These are phyloP conservation scores for Mesodorylaimus sp. DNA, from an alignment of 2,888 invertebrate genomes.

Conservation along the genomic window DNA sequence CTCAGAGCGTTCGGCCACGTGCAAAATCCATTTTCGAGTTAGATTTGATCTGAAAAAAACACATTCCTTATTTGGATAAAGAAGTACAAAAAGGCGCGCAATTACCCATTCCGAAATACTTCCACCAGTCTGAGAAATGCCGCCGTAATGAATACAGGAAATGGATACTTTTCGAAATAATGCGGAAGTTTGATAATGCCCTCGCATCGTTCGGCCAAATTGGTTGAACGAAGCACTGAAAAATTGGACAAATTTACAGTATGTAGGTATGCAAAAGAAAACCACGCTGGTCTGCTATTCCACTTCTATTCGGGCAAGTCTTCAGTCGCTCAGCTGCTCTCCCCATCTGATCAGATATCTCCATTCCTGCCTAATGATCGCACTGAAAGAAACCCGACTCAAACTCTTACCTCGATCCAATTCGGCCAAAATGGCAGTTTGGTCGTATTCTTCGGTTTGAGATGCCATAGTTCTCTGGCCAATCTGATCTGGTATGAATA, in stretches of 20 bases:
- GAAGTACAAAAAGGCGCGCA: constrained; percentile 5
- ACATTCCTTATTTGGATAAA: background rate
- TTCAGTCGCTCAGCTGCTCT: too few species aligned
- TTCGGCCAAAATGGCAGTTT: constrained; percentile 9
- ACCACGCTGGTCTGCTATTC: too few species aligned
- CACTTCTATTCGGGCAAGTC: too few species aligned
- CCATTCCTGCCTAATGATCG: too few species aligned
- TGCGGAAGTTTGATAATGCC: constrained; percentile 84
- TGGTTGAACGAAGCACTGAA: constrained; percentile 63
- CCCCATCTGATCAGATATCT: too few species aligned
- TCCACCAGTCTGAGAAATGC: constrained; percentile 82
- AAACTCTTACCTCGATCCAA: constrained; percentile 7
- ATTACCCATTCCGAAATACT: constrained; percentile 55
- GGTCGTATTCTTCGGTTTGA: constrained; percentile 9
- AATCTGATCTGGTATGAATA: too few species aligned
- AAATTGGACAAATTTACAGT: too few species aligned
- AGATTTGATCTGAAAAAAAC: constrained; percentile 54
- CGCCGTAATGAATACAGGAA: constrained; percentile 88
- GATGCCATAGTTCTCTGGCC: too few species aligned
- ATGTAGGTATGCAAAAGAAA: too few species aligned
- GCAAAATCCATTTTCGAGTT: constrained; percentile 67
- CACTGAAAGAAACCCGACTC: too few species aligned
- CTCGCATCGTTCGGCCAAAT: constrained; percentile 88
- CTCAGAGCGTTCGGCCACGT: constrained; percentile 84
- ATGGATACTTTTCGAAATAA: constrained; percentile 88